Conservation (phyloP, 2,888 invertebrate species). For the Dryobotodes eremita region DNA sequence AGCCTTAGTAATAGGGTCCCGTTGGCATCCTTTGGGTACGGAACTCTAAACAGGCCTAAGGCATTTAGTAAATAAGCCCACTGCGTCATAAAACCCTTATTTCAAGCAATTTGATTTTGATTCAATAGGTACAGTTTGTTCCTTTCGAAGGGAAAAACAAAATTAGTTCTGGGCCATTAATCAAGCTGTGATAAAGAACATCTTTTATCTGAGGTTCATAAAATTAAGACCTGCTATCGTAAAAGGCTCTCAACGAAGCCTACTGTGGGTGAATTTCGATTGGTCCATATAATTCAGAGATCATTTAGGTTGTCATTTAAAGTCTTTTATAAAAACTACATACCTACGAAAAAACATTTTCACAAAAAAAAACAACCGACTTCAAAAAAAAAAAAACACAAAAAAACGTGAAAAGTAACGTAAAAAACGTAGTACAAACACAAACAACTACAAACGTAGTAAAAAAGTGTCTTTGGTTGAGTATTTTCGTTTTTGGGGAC, state of each 20-base stretch:
- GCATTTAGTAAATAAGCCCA: neutral
- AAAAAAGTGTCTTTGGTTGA: no score
- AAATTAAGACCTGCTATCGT: slow-evolving; percentile 65
- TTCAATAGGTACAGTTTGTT: slow-evolving; percentile 19
- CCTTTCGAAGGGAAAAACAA: slow-evolving; percentile 59
- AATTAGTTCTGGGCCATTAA: slow-evolving; percentile 69
- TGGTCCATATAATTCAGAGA: slow-evolving; percentile 57
- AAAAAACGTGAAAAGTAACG: no score
- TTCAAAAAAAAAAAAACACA: no score
- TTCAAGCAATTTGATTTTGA: slow-evolving; percentile 33
- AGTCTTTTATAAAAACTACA: neutral
- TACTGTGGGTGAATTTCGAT: slow-evolving; percentile 38
- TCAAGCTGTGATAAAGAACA: slow-evolving; percentile 67
- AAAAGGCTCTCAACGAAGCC: slow-evolving; percentile 35
- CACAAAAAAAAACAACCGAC: no score
- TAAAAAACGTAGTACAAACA: no score
- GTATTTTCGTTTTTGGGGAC: no score
- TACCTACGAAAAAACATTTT: no score
- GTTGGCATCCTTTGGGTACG: neutral
- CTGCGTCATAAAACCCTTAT: slow-evolving; percentile 3
- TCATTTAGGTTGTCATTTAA: slow-evolving; percentile 16
- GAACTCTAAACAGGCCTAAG: neutral
- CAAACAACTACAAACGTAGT: no score
- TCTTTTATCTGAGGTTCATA: slow-evolving; percentile 66
- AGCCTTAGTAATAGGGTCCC: no score